Evolutionary conservation across 2,113 vertebrate genomes (phyloP).

Genomic region (Chaetops frenatus): DNA sequence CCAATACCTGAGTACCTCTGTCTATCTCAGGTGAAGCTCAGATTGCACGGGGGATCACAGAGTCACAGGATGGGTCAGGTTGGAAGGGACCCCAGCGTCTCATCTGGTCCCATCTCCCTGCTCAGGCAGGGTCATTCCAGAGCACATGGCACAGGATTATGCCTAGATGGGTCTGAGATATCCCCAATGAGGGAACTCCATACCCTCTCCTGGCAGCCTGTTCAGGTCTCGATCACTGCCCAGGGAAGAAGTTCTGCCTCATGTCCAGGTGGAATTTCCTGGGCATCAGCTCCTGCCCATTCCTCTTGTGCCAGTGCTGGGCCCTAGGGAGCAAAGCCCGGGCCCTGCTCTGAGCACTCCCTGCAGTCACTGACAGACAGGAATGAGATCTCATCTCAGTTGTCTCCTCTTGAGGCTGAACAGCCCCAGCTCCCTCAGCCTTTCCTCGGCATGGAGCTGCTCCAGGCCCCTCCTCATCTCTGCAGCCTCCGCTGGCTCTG

Average conservation of each 20-base stretch:
- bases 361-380: neutral
- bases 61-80: neutral
- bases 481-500: fast-evolving
- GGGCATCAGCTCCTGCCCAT: neutral
- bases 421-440: neutral
- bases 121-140: neutral
- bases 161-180: neutral
- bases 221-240: neutral
- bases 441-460: neutral
- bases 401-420: neutral
- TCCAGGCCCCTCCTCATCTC: neutral
- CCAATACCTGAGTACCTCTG: neutral
- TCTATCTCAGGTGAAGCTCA: neutral
- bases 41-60: neutral
- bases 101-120: neutral
- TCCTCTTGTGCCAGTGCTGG: neutral
- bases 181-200: neutral
- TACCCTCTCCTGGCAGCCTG: neutral
- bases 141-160: neutral
- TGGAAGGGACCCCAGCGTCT: neutral
- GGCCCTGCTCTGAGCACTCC: neutral
- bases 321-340: neutral
- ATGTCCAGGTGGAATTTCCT: neutral
- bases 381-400: neutral
- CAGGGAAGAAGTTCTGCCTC: neutral